phyloP scores from a whole-genome alignment of 35 echinoderm and acorn worm genomes.

The Ophiothrix spiculata region DNA sequence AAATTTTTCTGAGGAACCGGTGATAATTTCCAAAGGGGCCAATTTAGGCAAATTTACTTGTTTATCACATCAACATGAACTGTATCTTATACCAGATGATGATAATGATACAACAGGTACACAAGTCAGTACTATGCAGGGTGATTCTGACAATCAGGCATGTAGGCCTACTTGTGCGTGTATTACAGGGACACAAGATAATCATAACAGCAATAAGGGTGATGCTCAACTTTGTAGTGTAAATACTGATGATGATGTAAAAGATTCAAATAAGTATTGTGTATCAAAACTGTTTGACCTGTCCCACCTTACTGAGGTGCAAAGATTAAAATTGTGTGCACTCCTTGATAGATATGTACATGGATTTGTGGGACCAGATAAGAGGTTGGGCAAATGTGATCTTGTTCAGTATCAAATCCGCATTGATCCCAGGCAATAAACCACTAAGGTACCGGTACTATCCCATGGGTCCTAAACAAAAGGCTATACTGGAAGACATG shows the following conservation, averaged over 20 bases:
- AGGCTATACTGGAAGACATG: not conserved
- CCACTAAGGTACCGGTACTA: not conserved
- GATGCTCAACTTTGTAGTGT: too few species aligned
- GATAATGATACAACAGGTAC: not conserved
- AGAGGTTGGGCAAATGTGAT: not conserved
- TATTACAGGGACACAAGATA: too few species aligned
- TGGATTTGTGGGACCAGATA: not conserved
- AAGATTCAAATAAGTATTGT: too few species aligned
- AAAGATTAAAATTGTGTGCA: not conserved
- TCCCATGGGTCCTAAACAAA: not conserved
- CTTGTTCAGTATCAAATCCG: not conserved
- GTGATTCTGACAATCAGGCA: too few species aligned
- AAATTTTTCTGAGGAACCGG: not conserved
- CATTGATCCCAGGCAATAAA: not conserved
- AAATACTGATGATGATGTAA: too few species aligned
- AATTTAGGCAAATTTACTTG: not conserved
- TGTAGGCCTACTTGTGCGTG: too few species aligned
- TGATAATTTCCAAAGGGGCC: not conserved
- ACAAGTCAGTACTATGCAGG: not conserved
- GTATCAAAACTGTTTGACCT: not conserved
- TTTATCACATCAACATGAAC: not conserved
- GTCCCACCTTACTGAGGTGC: not conserved
- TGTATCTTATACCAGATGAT: not conserved
- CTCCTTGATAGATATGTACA: not conserved
- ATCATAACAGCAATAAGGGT: too few species aligned